These are phyloP conservation scores for Cettia cetti DNA, from an alignment of 2,113 vertebrate species.

Conservation along the genomic window DNA sequence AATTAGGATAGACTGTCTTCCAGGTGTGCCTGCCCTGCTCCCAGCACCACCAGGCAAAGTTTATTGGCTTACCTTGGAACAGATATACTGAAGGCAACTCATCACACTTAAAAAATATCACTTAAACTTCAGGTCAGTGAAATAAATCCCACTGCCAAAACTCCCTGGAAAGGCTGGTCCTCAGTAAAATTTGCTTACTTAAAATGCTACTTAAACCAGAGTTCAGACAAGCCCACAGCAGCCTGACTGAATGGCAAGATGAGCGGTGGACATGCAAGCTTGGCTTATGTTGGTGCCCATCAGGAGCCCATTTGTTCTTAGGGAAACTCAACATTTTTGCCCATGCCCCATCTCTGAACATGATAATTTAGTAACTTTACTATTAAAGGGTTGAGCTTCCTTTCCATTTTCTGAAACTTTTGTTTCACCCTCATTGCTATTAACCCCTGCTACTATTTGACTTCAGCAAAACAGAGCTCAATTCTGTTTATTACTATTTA, in stretches of 20 bases:
- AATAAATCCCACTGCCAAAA: not conserved
- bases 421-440: not conserved
- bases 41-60: not conserved
- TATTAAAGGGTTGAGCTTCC: not conserved
- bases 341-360: accelerated
- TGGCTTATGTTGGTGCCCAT: not conserved
- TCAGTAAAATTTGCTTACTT: not conserved
- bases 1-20: not conserved
- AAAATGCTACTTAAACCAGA: not conserved
- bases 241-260: not conserved
- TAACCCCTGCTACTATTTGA: not conserved
- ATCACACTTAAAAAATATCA: not conserved
- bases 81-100: not conserved
- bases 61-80: not conserved
- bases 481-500: not conserved
- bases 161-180: not conserved
- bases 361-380: not conserved
- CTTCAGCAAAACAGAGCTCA: not conserved
- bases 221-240: not conserved
- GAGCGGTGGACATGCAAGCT: not conserved
- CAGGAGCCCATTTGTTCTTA: not conserved
- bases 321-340: not conserved
- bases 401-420: not conserved
- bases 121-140: not conserved
- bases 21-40: not conserved